Base-by-base conservation (phyloP, 2,888 invertebrate genomes). In the Stenodera caucasica region DNA sequence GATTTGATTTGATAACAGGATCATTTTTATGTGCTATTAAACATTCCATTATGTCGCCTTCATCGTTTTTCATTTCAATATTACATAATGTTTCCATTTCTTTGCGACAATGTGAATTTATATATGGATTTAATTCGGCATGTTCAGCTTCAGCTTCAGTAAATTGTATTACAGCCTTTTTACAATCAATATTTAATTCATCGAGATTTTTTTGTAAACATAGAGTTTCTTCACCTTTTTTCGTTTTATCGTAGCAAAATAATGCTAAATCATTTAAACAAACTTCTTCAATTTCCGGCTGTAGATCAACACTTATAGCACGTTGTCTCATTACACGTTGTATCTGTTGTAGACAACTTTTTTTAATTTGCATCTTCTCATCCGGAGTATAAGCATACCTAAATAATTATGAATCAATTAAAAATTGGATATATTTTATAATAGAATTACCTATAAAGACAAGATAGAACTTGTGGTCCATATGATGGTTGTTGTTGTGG, bases 41-140 rank as follows among this genome's bases (percentile, higher is more conserved):
- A 80, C 98, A 99, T 62, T 96, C 94, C 90, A 99, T 91, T 70
- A 97, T 86, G 70, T 96, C 94, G 59, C 93, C 93, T 75, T 92
- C 90, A 72, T 92, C 93, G 69, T 86, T 88, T 71, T 87, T 87
- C 9, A 88, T 78, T 72, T 90, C 87, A 32, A 86, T 83, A 61
- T 85, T 84, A 74, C 95, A 95, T 67, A 94, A 84, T 65, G 84
- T 87, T 70, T 91, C 87, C 81, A 95, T 92, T 56, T 92, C 87
- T 65, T 87, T 85, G 67, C 86, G 85, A 77, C 98, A 98, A 57
- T 91, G 88, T n/a, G 85, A 85, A 78, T 88, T 89, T 53, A 98
- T 87, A 52, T 93, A 85, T 32, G 92, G 91, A 84, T 98, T 98
- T n/a, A 96, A 81, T 75, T 94, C 92, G 49, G 93, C 87, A 75